Evolutionary conservation across 2,113 vertebrate species (phyloP).

Genomic region (Cariama cristata): DNA sequence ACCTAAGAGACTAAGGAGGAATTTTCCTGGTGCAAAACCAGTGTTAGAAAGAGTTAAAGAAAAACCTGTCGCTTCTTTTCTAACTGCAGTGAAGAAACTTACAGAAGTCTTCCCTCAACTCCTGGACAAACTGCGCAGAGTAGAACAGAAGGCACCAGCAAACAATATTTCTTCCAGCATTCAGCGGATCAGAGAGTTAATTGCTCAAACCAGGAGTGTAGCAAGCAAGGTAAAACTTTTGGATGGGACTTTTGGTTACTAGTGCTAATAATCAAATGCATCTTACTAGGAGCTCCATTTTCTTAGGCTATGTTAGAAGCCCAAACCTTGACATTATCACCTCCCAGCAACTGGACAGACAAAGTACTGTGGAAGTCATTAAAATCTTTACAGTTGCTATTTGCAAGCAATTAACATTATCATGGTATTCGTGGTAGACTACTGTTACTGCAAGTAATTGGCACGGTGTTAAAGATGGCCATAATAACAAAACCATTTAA

Average conservation of each 20-base stretch:
- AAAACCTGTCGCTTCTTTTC: not conserved
- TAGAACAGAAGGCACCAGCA: slow-evolving; percentile 91
- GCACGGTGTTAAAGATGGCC: not conserved
- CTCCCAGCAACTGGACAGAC: not conserved
- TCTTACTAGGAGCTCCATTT: not conserved
- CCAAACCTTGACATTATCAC: not conserved
- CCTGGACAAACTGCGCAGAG: slow-evolving; percentile 86
- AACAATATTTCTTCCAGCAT: slow-evolving; percentile 95
- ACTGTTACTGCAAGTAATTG: not conserved
- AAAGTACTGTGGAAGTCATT: not conserved
- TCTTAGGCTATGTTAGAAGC: not conserved
- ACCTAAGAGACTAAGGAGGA: not conserved
- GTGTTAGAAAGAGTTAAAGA: not conserved
- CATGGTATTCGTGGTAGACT: not conserved
- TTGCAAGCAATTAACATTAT: not conserved
- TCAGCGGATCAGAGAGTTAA: slow-evolving; percentile 90
- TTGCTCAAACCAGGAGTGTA: slow-evolving; percentile 94
- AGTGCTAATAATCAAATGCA: not conserved
- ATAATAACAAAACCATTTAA: not conserved
- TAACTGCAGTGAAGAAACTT: slow-evolving; percentile 84
- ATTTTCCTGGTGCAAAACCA: not conserved
- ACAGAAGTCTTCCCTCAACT: slow-evolving; percentile 88
- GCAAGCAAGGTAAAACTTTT: slow-evolving; percentile 89
- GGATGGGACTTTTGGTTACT: not conserved
- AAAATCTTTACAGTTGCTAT: not conserved